Base-by-base conservation (phyloP, 2,113 vertebrate genomes). In the Stegostoma tigrinum region DNA sequence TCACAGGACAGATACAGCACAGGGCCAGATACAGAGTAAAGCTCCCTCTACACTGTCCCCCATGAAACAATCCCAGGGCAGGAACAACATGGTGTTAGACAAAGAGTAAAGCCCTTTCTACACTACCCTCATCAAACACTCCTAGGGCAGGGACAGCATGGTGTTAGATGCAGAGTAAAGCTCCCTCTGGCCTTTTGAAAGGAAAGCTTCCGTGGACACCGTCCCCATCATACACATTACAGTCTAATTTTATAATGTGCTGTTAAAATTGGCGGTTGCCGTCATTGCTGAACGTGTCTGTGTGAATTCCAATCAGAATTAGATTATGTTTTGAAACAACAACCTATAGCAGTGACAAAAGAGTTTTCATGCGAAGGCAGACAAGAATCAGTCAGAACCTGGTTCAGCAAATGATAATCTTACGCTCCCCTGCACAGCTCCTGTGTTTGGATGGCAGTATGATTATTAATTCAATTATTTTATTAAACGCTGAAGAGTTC, bases 391-490 rank as follows among this genome's bases (percentile, higher is more conserved):
- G 34, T 42, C 80, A 19, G 38, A 1, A 21, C 4, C 38, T 19
- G 42, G 80, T 42, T 83, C 4, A 21, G 42, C 15, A 23, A 19
- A 17, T 38, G 34, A n/a, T 21, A 15, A 17, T n/a, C 30, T 23
- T 19, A 61, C 0, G 19, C 55, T 21, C 89, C 64, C 30, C 30
- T 64, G 55, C 89, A 66, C 34, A 21, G 61, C 61, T 64, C 34
- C 27, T 19, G 30, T 66, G 17, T 93, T 64, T 55, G 21, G 23
- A 55, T 55, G 45, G 48, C 85, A 87, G 48, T 87, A 21, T 38
- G 34, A 66, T 93, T 66, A 93, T 93, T 93, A 66, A 93, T 66
- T 38, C 55, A 93, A 93, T 93, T 38, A 93, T 93, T 66, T 93
- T 93, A 67, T 93, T 93, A 93, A 93, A 66, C 19, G 5, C 61